These are phyloP conservation scores for Apis florea DNA, from an alignment of 1,140 invertebrate species.

Conservation along the genomic window DNA sequence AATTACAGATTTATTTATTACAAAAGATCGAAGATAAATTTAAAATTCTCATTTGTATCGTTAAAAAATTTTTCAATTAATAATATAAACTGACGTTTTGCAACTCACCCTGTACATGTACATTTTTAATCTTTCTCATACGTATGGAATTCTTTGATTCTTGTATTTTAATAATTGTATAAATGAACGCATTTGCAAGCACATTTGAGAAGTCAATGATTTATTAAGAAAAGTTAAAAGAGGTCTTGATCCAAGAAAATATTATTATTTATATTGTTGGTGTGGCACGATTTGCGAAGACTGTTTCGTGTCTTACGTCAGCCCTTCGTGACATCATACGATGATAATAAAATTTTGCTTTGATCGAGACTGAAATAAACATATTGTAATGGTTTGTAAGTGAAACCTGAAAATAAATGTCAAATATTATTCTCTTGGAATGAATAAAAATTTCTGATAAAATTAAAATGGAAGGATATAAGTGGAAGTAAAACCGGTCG, in stretches of 20 bases:
- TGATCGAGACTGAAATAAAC: neutral
- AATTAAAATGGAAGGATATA: too few relatives aligned
- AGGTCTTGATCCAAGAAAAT: neutral
- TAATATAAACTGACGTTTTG: too few relatives aligned
- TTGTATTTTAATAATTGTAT: too few relatives aligned
- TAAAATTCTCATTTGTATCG: too few relatives aligned
- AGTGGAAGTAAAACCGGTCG: neutral
- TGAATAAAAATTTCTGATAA: neutral
- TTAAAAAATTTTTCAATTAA: too few relatives aligned
- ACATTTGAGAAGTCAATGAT: neutral
- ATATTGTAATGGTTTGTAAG: neutral
- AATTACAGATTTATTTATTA: too few relatives aligned
- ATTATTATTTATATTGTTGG: neutral
- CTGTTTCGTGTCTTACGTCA: slow-evolving; percentile 5
- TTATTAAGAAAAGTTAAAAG: neutral
- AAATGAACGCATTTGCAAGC: neutral
- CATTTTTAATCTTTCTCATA: too few relatives aligned
- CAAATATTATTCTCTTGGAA: neutral
- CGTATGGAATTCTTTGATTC: too few relatives aligned
- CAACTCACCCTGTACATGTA: too few relatives aligned
- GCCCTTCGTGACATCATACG: neutral
- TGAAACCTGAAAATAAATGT: neutral
- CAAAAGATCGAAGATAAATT: too few relatives aligned
- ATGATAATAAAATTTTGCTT: slow-evolving; percentile 9
- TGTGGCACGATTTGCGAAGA: neutral